A percentile compares a stretch with the other conserved stretches of the same genome.
These are phyloP conservation scores for Callorhinus ursinus DNA, from an alignment of 2,113 vertebrate genomes.

Conservation along the genomic window DNA sequence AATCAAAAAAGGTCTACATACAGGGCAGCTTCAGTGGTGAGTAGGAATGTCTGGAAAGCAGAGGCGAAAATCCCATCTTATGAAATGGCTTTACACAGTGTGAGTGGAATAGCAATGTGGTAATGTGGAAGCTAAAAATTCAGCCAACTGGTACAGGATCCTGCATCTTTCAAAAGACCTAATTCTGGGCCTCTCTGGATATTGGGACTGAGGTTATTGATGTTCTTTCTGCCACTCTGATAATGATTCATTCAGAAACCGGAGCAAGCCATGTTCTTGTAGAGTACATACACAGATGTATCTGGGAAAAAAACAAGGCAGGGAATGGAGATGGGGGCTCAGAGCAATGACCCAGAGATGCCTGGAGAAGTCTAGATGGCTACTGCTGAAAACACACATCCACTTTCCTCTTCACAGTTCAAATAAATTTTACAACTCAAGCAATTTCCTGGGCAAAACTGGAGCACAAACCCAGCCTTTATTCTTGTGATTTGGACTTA, in stretches of 20 bases:
- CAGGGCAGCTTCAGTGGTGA: neutral
- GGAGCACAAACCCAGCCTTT: neutral
- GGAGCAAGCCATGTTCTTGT: neutral
- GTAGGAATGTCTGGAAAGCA: neutral
- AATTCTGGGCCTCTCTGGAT: neutral
- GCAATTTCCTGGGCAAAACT: neutral
- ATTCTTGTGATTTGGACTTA: slow-evolving; percentile 35
- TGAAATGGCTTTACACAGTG: slow-evolving; percentile 19
- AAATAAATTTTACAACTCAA: slow-evolving; percentile 29
- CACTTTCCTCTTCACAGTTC: neutral
- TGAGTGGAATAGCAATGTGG: neutral
- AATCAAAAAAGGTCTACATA: neutral
- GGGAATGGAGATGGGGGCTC: neutral
- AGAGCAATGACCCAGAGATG: neutral
- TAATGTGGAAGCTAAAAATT: neutral
- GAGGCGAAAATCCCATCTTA: neutral
- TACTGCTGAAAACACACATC: neutral
- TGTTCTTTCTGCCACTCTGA: slow-evolving; percentile 13
- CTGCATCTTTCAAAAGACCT: neutral
- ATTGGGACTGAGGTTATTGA: neutral
- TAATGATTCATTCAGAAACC: slow-evolving; percentile 1
- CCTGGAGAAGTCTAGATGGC: neutral
- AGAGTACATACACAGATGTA: neutral
- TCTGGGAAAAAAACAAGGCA: slow-evolving; percentile 42
- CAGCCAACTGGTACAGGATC: neutral